These are phyloP conservation scores for Cyanoliseus patagonus DNA, from an alignment of 2,113 vertebrate species.

Conservation along the genomic window DNA sequence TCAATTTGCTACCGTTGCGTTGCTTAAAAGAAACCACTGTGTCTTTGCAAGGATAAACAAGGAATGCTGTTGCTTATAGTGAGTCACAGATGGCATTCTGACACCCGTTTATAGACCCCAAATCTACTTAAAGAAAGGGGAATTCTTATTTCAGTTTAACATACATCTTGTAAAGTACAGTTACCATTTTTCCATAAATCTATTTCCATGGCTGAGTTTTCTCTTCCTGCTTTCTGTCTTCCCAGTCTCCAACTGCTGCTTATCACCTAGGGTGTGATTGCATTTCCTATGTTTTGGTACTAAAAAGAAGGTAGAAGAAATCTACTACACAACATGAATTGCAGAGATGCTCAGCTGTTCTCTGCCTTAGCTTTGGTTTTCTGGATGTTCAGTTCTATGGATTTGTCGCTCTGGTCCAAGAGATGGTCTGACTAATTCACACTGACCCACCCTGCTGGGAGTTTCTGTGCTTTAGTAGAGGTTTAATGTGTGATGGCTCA, in stretches of 20 bases:
- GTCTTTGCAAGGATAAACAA: background rate
- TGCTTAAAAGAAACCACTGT: background rate
- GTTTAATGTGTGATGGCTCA: background rate
- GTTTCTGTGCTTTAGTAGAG: background rate
- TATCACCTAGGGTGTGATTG: background rate
- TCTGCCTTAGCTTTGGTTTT: background rate
- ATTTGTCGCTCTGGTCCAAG: background rate
- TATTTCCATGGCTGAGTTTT: background rate
- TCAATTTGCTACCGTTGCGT: background rate
- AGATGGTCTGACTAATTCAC: background rate
- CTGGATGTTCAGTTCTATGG: background rate
- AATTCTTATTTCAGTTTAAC: background rate
- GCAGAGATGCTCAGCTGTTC: background rate
- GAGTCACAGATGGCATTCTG: background rate
- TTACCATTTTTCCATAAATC: background rate
- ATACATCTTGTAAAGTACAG: background rate
- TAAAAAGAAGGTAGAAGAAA: background rate
- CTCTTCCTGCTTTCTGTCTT: background rate
- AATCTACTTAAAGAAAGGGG: background rate
- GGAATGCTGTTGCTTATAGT: background rate
- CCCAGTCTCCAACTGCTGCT: background rate
- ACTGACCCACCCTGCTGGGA: background rate
- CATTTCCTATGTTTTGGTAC: background rate
- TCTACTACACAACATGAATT: background rate
- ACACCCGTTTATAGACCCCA: background rate